Evolutionary conservation across 1,140 invertebrate species (phyloP), one percentile per base, ranked within the genome.

Genomic region (Danaus plexippus): DNA sequence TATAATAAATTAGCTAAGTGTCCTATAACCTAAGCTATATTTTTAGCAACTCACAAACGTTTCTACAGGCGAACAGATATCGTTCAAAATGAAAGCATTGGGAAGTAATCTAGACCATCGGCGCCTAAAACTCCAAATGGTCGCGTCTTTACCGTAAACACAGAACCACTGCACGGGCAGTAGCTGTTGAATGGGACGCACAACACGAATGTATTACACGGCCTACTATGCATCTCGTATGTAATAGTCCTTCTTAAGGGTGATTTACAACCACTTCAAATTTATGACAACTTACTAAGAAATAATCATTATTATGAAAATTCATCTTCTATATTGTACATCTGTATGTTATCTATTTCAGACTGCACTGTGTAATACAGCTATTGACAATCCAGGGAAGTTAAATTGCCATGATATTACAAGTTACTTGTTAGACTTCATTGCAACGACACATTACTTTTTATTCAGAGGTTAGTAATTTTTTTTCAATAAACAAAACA

Each of bases 131-230:
- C 97, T 40, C 96, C 96, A 0, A 90, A 90, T 71, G 96, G 95
- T 6, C 89, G 91, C 55, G 71, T 93, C 10, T 93, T 98, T 67
- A 88, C 90, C 69, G 92, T 98, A 0, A 89, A 92, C 22, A 96
- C 91, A 84, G 95, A 98, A 87, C 90, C 92, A n/a, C 83, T 42
- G 97, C 97, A 11, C 88, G 97, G 54, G 96, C 95, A 11, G 90
- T 99, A 43, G 95, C 96, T 4, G 90, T 93, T 48, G 97, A 99
- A 90, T 99, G 97, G 95, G 92, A 95, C 69, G 87, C 91, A n/a
- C 96, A 98, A 78, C 90, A 92, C 60, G 90, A 94, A 43, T 88
- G 88, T 56, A 94, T 99, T 56, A 85, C 93, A 55, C 91, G 91
- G 69, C 91, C 92, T 57, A 90, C 89, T 53, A 98, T 98, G 96